Percentiles rank a stretch among this genome's conserved stretches.
Conservation (phyloP, 2,888 invertebrate species). For the Sisyra nigra region DNA sequence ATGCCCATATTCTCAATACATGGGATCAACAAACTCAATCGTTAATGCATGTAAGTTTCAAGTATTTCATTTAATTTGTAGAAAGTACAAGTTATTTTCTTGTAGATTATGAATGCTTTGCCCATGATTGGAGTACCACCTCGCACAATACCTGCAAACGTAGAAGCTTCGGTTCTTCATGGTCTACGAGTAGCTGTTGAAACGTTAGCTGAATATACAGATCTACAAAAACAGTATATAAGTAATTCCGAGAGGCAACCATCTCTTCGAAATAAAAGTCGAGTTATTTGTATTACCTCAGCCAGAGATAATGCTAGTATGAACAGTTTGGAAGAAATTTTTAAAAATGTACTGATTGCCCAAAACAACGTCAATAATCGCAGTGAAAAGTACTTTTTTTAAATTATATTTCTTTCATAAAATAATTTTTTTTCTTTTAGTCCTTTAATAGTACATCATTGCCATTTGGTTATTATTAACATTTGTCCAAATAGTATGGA, state of each 20-base stretch:
- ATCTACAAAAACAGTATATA: slow-evolving; percentile 44
- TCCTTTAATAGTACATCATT: slow-evolving; percentile 63
- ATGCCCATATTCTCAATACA: slow-evolving; percentile 68
- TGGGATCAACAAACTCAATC: slow-evolving; percentile 77
- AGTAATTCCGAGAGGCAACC: slow-evolving; percentile 27
- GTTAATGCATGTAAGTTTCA: slow-evolving; percentile 58
- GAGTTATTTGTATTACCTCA: slow-evolving; percentile 83
- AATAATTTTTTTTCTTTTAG: slow-evolving; percentile 26
- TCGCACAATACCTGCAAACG: slow-evolving; percentile 35
- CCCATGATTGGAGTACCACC: slow-evolving; percentile 69
- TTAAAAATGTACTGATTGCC: slow-evolving; percentile 61
- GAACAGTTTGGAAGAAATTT: slow-evolving; percentile 73
- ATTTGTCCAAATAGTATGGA: slow-evolving; percentile 71
- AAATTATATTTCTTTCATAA: slow-evolving; percentile 2
- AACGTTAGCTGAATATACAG: slow-evolving; percentile 66
- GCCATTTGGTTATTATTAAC: slow-evolving; percentile 81
- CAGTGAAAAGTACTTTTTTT: slow-evolving; percentile 35
- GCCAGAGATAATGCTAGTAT: slow-evolving; percentile 77
- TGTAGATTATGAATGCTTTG: slow-evolving; percentile 64
- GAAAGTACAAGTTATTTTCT: slow-evolving; percentile 3
- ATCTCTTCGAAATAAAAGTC: slow-evolving; percentile 39
- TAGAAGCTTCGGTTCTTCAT: slow-evolving; percentile 58
- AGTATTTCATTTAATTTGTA: background rate
- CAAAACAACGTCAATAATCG: slow-evolving; percentile 56
- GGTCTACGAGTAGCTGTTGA: slow-evolving; percentile 78